phyloP scores from a whole-genome alignment of 2,797 vertebrate species.

The Chaetophractus vellerosus region DNA sequence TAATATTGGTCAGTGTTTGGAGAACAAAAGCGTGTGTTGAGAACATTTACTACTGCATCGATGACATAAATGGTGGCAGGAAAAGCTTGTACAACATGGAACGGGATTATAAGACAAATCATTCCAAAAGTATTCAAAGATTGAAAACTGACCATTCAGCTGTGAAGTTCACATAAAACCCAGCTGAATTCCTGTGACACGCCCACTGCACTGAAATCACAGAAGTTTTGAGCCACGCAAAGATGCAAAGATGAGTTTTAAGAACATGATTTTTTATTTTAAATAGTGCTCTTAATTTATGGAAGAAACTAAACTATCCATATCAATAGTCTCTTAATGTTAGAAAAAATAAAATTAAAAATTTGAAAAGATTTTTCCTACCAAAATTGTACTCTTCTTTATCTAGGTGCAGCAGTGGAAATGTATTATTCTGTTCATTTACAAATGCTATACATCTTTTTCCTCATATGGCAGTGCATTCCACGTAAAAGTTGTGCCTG shows the following conservation, averaged over 20 bases:
- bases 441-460: neutral
- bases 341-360: conserved; percentile 34
- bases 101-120: conserved; percentile 77
- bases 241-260: conserved; percentile 69
- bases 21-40: conserved; percentile 62
- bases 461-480: neutral
- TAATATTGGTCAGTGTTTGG: conserved; percentile 70
- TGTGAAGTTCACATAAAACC: conserved; percentile 77
- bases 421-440: neutral
- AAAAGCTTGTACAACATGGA: conserved; percentile 22
- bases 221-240: conserved; percentile 56
- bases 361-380: conserved; percentile 40
- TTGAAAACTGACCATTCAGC: conserved; percentile 76
- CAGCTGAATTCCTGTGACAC: conserved; percentile 51
- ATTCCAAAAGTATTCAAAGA: conserved; percentile 58
- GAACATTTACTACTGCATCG: conserved; percentile 70
- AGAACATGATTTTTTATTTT: conserved; percentile 57
- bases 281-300: neutral
- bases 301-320: conserved; percentile 67
- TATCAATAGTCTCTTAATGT: conserved; percentile 31
- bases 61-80: conserved; percentile 60
- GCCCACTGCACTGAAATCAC: conserved; percentile 57
- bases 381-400: neutral
- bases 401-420: neutral
- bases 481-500: neutral